Base-by-base conservation (phyloP, 2,888 invertebrate species). In the Spicauda simplicius region DNA sequence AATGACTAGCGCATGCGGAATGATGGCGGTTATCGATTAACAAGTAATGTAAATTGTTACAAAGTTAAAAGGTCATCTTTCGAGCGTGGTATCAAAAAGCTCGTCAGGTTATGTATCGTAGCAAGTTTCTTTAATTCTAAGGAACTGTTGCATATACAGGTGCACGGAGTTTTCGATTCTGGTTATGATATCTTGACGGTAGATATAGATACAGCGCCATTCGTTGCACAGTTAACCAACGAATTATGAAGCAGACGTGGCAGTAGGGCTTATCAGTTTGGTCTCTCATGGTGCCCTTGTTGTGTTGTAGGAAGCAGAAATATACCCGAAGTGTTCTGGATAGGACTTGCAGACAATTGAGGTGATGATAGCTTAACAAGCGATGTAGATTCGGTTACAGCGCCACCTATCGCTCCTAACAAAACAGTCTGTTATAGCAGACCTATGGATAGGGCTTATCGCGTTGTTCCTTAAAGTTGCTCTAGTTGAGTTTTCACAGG, bases 261-360 rank as follows among this genome's bases (percentile, higher is more conserved):
- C 99, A 99, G 90, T 99, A 99, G 1, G 99, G 99, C 85, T 99
- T 99, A 81, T 99, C 98, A 85, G 98, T 98, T 85, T 99, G 99
- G 88, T 99, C 99, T 88, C 99, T 99, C 92, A 99, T 99, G 0
- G 99, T 99, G 79, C 99, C 99, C 87, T 99, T 99, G 92, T 99
- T 99, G 76, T 99, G 95, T 86, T 99, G 99, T 82, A 98, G 97
- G 72, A 99, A 94, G 84, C 99, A 99, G 94, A 99, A 99, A 99
- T 98, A 94, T 99, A 99, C 8, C 99, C 98, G 86, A 99, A 99
- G 93, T 99, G 99, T 86, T 99, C 99, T 0, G 99, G 99, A 90
- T 99, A 99, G 95, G 98, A 99, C 93, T 99, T 99, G 77, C 97
- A 94, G 93, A 98, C 99, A 99, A 99, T 99, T 73, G 99, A 99